These are phyloP conservation scores for Microplitis manilae DNA, from an alignment of 2,888 invertebrate genomes.

Conservation along the genomic window DNA sequence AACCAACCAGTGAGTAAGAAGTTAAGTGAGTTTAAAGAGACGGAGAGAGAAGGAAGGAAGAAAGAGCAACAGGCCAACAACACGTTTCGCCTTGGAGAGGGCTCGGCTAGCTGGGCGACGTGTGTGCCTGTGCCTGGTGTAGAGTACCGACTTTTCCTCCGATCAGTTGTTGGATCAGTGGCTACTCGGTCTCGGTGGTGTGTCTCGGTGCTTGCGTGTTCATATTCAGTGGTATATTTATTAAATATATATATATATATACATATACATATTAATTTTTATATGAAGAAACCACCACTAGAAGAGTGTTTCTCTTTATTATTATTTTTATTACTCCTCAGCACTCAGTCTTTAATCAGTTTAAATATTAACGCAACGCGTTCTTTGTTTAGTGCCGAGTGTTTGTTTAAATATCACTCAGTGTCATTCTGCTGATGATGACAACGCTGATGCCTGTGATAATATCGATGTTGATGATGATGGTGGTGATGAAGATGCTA, in stretches of 20 bases:
- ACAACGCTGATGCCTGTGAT: conserved; percentile 14
- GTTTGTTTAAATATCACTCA: conserved; percentile 7
- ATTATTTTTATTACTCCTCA: not conserved
- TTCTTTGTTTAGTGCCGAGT: conserved; percentile 18
- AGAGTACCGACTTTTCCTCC: conserved; percentile 46
- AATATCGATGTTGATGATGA: not conserved
- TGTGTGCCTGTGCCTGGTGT: conserved; percentile 37
- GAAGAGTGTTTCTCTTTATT: not conserved
- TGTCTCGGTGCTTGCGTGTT: conserved; percentile 40
- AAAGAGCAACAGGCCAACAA: conserved; percentile 60
- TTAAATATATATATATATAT: not conserved
- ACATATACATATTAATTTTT: not conserved
- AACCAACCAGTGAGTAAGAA: conserved; percentile 49
- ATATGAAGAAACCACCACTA: not conserved
- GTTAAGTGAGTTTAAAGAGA: not conserved
- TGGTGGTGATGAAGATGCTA: not conserved
- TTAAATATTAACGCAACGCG: not conserved
- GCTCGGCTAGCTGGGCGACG: conserved; percentile 46
- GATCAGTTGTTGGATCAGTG: conserved; percentile 36
- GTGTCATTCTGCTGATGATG: conserved; percentile 15
- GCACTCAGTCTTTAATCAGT: not conserved
- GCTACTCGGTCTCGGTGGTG: conserved; percentile 28
- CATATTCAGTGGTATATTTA: conserved; percentile 28
- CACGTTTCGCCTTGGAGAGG: conserved; percentile 56
- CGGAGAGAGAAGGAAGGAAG: conserved; percentile 44